phyloP scores from a whole-genome alignment of 2,797 vertebrate species.

The Sebastolobus alascanus region DNA sequence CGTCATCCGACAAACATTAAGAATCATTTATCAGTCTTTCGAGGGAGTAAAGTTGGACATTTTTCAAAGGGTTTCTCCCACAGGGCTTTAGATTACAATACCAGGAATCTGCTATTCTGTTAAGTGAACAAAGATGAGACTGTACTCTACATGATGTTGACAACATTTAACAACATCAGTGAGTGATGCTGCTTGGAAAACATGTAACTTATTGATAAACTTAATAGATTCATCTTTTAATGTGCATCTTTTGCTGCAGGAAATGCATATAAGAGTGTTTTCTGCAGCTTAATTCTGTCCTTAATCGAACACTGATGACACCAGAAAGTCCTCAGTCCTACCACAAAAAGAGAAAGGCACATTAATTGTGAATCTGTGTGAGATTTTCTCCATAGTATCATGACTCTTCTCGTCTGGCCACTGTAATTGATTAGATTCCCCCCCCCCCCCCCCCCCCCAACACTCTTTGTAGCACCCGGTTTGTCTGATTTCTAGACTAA shows the following conservation, averaged over 20 bases:
- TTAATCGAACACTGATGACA: neutral
- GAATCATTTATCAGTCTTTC: neutral
- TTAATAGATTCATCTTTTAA: neutral
- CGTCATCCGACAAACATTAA: neutral
- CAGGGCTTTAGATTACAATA: neutral
- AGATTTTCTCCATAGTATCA: neutral
- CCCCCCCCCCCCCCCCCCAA: neutral
- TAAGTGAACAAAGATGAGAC: conserved; percentile 5
- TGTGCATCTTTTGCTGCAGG: neutral
- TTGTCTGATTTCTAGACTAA: conserved; percentile 24
- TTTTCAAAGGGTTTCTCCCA: conserved; percentile 1
- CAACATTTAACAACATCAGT: neutral
- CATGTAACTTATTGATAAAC: neutral
- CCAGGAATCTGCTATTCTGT: neutral
- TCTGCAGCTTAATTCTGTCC: neutral
- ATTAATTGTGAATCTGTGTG: neutral
- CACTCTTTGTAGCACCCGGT: neutral
- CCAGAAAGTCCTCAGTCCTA: neutral
- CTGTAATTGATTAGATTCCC: neutral
- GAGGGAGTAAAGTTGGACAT: conserved; percentile 3
- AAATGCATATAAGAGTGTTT: neutral
- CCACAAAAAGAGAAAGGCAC: neutral
- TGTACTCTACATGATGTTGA: neutral
- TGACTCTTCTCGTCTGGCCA: neutral
- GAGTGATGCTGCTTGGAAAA: neutral